A percentile compares a stretch with the other conserved stretches of the same genome.
These are phyloP conservation scores for Molossus molossus DNA, from an alignment of 2,797 vertebrate genomes.

Conservation along the genomic window DNA sequence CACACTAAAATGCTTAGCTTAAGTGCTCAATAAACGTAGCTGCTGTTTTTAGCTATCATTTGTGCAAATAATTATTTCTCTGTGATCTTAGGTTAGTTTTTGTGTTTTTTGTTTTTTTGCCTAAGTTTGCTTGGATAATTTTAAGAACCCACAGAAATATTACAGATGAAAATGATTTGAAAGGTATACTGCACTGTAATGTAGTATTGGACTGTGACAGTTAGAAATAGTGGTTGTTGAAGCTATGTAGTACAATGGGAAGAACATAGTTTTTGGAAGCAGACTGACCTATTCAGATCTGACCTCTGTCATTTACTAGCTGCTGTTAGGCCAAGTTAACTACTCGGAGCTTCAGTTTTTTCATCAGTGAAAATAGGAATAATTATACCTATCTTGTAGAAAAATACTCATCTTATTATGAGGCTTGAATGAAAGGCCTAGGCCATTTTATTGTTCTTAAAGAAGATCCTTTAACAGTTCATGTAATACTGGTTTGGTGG, in stretches of 20 bases:
- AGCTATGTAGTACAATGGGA: neutral
- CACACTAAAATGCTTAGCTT: constrained; percentile 48
- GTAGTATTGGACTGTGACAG: neutral
- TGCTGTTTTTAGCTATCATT: constrained; percentile 44
- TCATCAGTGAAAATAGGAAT: neutral
- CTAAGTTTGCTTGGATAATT: constrained; percentile 57
- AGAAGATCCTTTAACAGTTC: too few species aligned
- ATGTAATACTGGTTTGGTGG: too few species aligned
- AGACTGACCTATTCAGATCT: constrained; percentile 74
- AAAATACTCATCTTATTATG: neutral
- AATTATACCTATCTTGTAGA: neutral
- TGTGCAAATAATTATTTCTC: constrained; percentile 35
- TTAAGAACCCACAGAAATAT: constrained; percentile 24
- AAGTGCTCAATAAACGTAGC: neutral
- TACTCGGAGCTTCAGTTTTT: constrained; percentile 45
- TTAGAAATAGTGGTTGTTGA: neutral
- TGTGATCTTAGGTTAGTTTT: constrained; percentile 21
- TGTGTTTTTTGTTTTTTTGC: neutral
- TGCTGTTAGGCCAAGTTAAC: constrained; percentile 3
- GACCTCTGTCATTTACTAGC: neutral
- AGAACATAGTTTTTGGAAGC: constrained; percentile 59
- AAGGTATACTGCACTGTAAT: neutral
- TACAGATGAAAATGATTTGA: constrained; percentile 36
- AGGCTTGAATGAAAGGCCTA: constrained; percentile 47
- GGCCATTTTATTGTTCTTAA: too few species aligned